These are phyloP conservation scores for Botrylloides violaceus DNA, from an alignment of 23 tunicate species.

Conservation along the genomic window DNA sequence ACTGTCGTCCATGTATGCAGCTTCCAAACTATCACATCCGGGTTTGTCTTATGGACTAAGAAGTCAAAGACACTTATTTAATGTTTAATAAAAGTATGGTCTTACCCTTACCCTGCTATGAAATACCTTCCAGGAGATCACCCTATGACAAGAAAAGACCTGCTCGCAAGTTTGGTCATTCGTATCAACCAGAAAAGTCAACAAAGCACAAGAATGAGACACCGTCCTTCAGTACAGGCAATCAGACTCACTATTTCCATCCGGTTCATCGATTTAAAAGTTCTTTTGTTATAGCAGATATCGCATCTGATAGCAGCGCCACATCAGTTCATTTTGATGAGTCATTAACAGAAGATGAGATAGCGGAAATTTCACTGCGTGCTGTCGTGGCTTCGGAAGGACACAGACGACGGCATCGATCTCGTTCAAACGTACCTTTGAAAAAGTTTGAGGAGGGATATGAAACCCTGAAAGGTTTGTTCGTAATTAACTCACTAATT, in stretches of 20 bases:
- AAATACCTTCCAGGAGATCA: conserved; percentile 14
- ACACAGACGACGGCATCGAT: conserved; percentile 44
- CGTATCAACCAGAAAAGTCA: neutral
- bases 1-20: too few relatives aligned
- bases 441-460: conserved; percentile 13
- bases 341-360: conserved; percentile 67
- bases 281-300: neutral
- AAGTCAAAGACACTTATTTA: too few relatives aligned
- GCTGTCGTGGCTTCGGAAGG: conserved; percentile 82
- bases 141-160: conserved; percentile 24
- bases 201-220: neutral
- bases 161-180: neutral
- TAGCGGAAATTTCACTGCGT: conserved; percentile 53
- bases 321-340: conserved; percentile 47
- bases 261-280: too few relatives aligned
- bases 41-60: too few relatives aligned
- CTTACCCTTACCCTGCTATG: too few relatives aligned
- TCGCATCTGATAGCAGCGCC: conserved; percentile 25
- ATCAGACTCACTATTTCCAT: too few relatives aligned
- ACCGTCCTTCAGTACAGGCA: neutral
- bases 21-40: too few relatives aligned
- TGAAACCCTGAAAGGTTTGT: too few relatives aligned
- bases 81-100: too few relatives aligned
- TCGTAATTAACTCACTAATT: too few relatives aligned
- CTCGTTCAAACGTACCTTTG: neutral